Conservation (phyloP, 2,888 invertebrate genomes). For the Scaptomyza flava region DNA sequence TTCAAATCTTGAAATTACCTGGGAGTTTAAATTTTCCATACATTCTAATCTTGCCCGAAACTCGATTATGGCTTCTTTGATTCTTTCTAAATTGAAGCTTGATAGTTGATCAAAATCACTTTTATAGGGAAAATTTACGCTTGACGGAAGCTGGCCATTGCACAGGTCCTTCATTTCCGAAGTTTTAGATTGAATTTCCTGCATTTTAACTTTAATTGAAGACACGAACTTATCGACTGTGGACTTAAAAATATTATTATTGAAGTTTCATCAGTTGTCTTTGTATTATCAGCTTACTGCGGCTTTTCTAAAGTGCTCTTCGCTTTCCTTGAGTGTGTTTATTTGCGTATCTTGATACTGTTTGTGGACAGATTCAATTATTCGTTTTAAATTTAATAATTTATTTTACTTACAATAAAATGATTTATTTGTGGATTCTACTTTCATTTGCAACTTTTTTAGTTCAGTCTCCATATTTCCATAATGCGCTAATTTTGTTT, state of each 20-base stretch:
- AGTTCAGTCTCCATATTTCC: slow-evolving; percentile 53
- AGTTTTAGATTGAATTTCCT: slow-evolving; percentile 25
- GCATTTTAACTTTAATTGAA: slow-evolving; percentile 15
- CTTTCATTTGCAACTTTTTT: slow-evolving; percentile 54
- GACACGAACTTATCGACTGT: slow-evolving; percentile 20
- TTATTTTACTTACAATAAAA: slow-evolving; percentile 51
- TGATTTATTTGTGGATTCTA: slow-evolving; percentile 45
- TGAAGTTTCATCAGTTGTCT: background rate
- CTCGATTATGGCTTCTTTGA: slow-evolving; percentile 86
- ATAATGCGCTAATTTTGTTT: slow-evolving; percentile 55
- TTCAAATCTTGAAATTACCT: slow-evolving; percentile 82
- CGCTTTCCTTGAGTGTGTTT: slow-evolving; percentile 36
- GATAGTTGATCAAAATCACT: slow-evolving; percentile 86
- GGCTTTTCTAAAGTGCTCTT: slow-evolving; percentile 14
- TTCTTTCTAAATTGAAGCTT: slow-evolving; percentile 83
- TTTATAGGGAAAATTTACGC: slow-evolving; percentile 86
- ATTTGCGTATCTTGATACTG: slow-evolving; percentile 36
- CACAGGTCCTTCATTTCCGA: slow-evolving; percentile 38
- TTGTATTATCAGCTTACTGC: slow-evolving; percentile 19
- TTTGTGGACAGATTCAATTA: slow-evolving; percentile 18
- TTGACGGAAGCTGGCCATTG: slow-evolving; percentile 84
- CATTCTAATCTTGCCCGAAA: slow-evolving; percentile 88
- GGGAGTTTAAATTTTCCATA: slow-evolving; percentile 86
- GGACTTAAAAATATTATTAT: slow-evolving; percentile 13
- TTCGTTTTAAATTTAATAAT: background rate